Evolutionary conservation across 2,888 invertebrate species (phyloP), one percentile per base, ranked within the genome.

Genomic region (Linhomoeus sp.): DNA sequence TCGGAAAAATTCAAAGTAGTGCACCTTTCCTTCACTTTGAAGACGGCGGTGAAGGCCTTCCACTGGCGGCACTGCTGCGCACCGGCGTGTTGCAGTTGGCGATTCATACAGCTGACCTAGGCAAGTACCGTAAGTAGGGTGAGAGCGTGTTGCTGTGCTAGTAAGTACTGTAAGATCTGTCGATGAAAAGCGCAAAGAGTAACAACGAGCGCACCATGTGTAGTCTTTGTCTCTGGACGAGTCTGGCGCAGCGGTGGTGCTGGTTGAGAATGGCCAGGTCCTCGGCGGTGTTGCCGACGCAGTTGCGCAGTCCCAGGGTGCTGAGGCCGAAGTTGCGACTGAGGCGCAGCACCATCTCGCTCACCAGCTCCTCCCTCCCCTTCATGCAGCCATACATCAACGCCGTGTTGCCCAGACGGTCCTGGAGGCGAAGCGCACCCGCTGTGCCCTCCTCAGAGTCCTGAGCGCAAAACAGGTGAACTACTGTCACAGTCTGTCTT

Each of bases 231-330:
- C 19, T 12, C 29, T 44, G 20, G 22, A 44, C 15, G 20, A 44
- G 23, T 35, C 29, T 5, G 7, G 45, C 38, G 38, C 38, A 38
- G n/a, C 38, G 38, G 20, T 38, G 38, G n/a, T 38, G 5, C 38
- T 17, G 38, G 38, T 38, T 38, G 38, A 17, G 38, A 19, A 38
- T 38, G 23, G 45, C 45, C 45, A 44, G 24, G 19, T 35, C 29
- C 37, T 44, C 29, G 19, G 45, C 45, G 7, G 35, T 44, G 29
- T 37, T 44, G 9, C 45, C 45, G 23, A 36, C 33, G 45, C 25
- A 20, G 22, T 44, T 44, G 36, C 36, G 9, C 7, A 26, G 29
- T 23, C 5, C 19, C n/a, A 44, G 29, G 3, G 20, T 23, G 3
- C 15, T 12, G 20, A 44, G 29, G 17, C 45, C 29, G 20, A 14